These are phyloP conservation scores for Grammomys surdaster DNA, from an alignment of 2,113 vertebrate species.

Conservation along the genomic window DNA sequence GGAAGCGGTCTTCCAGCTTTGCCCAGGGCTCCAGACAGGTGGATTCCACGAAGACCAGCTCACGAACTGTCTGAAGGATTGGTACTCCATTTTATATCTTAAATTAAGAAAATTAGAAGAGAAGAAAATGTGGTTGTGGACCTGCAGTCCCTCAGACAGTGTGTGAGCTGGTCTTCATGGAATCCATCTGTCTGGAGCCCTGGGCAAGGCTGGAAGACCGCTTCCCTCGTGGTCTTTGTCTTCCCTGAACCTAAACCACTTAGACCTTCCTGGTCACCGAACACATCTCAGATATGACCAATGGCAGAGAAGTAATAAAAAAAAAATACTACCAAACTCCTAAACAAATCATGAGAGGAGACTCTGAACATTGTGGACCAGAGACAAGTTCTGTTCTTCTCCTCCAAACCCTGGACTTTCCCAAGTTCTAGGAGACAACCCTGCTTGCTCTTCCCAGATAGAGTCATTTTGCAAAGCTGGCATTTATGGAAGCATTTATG, in stretches of 20 bases:
- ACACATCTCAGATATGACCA: background rate
- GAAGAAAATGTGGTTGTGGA: no score
- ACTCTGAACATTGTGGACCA: background rate
- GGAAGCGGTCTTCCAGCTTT: background rate
- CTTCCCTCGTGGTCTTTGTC: background rate
- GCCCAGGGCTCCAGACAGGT: background rate
- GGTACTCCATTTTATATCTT: no score
- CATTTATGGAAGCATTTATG: conserved; percentile 51
- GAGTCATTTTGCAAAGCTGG: conserved; percentile 6
- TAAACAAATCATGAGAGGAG: background rate
- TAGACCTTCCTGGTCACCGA: background rate
- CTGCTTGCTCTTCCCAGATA: background rate
- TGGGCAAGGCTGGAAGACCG: background rate
- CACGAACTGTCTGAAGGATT: background rate
- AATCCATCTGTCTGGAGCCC: background rate
- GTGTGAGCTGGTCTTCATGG: background rate
- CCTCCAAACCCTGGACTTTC: background rate
- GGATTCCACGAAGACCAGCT: background rate
- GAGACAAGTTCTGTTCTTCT: background rate
- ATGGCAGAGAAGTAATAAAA: background rate
- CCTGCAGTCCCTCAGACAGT: background rate
- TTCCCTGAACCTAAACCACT: background rate
- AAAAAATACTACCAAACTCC: background rate
- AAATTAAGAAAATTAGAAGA: no score
- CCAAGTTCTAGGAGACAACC: background rate